Evolutionary conservation across 2,797 vertebrate genomes (phyloP).

Genomic region (Brotula barbata): DNA sequence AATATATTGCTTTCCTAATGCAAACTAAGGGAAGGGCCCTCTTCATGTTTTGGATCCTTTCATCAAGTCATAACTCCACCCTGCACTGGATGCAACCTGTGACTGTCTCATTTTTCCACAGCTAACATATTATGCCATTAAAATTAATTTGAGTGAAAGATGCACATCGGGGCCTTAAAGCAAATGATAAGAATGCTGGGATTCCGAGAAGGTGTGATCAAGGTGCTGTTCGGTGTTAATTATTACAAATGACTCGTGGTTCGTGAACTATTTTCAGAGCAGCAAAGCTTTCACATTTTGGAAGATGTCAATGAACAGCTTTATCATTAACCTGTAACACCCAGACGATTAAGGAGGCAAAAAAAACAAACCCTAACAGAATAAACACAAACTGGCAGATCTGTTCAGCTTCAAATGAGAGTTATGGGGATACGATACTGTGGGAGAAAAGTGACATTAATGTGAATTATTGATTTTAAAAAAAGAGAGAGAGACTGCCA

Average conservation of each 20-base stretch:
- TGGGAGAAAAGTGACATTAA: too few species aligned
- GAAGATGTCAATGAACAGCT: slow-evolving; percentile 26
- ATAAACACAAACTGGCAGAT: background rate
- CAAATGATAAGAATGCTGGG: too few species aligned
- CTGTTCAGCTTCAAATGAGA: slow-evolving; percentile 5
- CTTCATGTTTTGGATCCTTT: background rate
- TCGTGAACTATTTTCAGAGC: slow-evolving; percentile 22
- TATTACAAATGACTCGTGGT: slow-evolving; percentile 5
- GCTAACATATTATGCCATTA: slow-evolving; percentile 5
- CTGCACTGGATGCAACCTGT: background rate
- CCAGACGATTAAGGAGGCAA: background rate
- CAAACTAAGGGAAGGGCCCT: background rate
- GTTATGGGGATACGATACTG: background rate
- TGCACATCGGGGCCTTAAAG: too few species aligned
- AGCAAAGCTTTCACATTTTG: slow-evolving; percentile 6
- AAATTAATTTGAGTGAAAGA: slow-evolving; percentile 12
- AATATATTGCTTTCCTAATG: background rate
- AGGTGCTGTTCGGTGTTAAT: slow-evolving; percentile 8
- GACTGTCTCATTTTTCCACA: slow-evolving; percentile 21
- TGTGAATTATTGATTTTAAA: too few species aligned
- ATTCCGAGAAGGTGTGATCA: background rate
- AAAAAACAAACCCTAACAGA: slow-evolving; percentile 25
- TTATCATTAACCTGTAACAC: too few species aligned
- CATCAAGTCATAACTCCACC: background rate
- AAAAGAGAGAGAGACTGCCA: background rate